Percentiles rank a stretch among this genome's conserved stretches.
phyloP scores from a whole-genome alignment of 2,797 vertebrate species.

The Enteromius fasciolatus region DNA sequence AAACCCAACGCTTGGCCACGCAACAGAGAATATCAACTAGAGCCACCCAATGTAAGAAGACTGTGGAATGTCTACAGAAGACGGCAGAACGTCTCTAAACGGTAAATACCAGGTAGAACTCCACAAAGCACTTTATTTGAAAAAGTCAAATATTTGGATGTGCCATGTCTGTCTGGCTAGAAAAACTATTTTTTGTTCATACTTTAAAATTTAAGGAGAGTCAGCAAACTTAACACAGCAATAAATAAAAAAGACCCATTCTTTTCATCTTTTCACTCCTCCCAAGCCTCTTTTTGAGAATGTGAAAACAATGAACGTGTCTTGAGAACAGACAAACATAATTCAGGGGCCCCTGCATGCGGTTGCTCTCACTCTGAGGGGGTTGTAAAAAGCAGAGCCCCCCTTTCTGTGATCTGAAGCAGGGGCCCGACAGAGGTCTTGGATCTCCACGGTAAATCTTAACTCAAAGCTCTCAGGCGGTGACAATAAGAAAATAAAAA shows the following conservation, averaged over 20 bases:
- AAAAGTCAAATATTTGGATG: constrained; percentile 39
- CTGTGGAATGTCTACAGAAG: constrained; percentile 20
- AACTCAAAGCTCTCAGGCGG: constrained; percentile 61
- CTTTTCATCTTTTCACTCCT: constrained; percentile 47
- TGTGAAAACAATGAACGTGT: constrained; percentile 49
- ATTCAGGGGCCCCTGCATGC: constrained; percentile 38
- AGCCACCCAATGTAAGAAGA: constrained; percentile 35
- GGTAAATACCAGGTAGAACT: constrained; percentile 22
- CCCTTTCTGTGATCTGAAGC: constrained; percentile 31
- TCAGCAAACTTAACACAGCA: constrained; percentile 34
- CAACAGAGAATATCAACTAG: constrained; percentile 43
- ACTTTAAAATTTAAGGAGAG: constrained; percentile 44
- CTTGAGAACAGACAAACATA: constrained; percentile 40
- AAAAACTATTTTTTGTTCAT: constrained; percentile 10
- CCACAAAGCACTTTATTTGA: constrained; percentile 14
- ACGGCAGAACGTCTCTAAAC: not conserved
- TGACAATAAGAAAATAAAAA: constrained; percentile 58
- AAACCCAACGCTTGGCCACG: constrained; percentile 34
- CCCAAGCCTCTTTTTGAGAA: constrained; percentile 43
- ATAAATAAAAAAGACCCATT: constrained; percentile 22
- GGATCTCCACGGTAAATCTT: constrained; percentile 58
- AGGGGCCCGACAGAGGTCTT: constrained; percentile 26
- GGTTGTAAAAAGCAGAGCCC: constrained; percentile 37
- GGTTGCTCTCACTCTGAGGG: constrained; percentile 33
- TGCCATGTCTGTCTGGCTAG: constrained; percentile 20